Evolutionary conservation across 1,140 invertebrate species (phyloP).

Genomic region (Cotesia glomerata): DNA sequence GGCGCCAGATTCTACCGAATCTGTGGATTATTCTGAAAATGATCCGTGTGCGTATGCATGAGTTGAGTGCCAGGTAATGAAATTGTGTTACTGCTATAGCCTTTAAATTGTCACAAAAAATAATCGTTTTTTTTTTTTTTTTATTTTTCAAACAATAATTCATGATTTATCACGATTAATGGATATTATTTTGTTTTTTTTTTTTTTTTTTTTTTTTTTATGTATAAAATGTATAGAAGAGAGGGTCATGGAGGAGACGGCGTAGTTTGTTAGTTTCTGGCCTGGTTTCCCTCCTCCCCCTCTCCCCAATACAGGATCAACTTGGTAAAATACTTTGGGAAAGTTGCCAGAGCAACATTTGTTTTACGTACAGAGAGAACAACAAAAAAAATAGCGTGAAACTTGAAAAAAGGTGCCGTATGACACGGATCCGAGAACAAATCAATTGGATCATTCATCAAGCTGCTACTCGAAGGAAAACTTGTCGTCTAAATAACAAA

Average conservation of each 20-base stretch:
- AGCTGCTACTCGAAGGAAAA: too few relatives aligned
- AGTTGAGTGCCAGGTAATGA: neutral
- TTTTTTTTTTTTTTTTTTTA: neutral
- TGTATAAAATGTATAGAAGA: neutral
- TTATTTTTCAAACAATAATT: neutral
- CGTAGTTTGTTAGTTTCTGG: neutral
- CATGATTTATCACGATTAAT: neutral
- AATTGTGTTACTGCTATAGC: neutral
- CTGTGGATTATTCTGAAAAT: too few relatives aligned
- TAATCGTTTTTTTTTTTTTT: too few relatives aligned
- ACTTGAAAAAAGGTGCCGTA: neutral
- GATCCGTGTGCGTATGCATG: too few relatives aligned
- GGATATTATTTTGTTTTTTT: neutral
- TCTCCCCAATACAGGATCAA: neutral
- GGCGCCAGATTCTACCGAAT: too few relatives aligned
- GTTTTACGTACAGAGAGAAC: neutral
- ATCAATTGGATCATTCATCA: conserved; percentile 4
- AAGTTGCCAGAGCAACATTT: conserved; percentile 11
- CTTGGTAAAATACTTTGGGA: conserved; percentile 7
- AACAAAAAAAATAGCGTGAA: neutral
- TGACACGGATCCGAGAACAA: neutral
- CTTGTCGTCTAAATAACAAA: too few relatives aligned
- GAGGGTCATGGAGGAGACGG: neutral
- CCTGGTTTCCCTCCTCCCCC: neutral
- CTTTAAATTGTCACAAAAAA: neutral